A percentile compares a stretch with the other conserved stretches of the same genome.
Conservation (phyloP, 2,113 vertebrate genomes). For the Struthio camelus region DNA sequence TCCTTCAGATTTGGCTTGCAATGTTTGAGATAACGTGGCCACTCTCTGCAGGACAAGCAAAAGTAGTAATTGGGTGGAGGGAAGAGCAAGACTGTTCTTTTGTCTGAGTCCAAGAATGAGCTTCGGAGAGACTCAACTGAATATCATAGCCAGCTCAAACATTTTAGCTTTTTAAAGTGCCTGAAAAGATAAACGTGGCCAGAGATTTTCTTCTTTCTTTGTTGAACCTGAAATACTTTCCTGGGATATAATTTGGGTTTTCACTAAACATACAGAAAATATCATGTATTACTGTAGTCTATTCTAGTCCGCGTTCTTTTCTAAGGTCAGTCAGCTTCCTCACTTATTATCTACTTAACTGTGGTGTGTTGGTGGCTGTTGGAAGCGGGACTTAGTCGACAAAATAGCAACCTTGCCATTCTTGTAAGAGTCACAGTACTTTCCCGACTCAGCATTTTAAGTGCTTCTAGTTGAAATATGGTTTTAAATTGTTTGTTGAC, state of each 20-base stretch:
- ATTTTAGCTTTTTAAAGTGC: neutral
- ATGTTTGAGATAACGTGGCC: neutral
- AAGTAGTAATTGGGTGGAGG: neutral
- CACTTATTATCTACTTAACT: neutral
- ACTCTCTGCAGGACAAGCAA: neutral
- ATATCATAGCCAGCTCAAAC: neutral
- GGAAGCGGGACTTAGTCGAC: neutral
- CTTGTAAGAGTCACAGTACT: accelerated
- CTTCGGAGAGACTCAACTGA: neutral
- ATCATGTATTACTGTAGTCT: neutral
- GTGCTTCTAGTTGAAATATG: neutral
- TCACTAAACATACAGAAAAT: neutral
- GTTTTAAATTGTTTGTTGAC: neutral
- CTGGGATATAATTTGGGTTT: neutral
- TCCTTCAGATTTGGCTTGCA: neutral
- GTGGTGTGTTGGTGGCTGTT: neutral
- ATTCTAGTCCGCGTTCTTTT: neutral
- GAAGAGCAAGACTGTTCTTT: neutral
- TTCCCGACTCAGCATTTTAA: neutral
- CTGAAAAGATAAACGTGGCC: accelerated
- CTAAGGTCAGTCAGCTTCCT: neutral
- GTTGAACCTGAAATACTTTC: neutral
- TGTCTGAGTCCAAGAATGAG: neutral
- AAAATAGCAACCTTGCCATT: neutral
- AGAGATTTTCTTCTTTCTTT: neutral